phyloP scores from a whole-genome alignment of 2,888 invertebrate genomes.

The Epirrita christyi region DNA sequence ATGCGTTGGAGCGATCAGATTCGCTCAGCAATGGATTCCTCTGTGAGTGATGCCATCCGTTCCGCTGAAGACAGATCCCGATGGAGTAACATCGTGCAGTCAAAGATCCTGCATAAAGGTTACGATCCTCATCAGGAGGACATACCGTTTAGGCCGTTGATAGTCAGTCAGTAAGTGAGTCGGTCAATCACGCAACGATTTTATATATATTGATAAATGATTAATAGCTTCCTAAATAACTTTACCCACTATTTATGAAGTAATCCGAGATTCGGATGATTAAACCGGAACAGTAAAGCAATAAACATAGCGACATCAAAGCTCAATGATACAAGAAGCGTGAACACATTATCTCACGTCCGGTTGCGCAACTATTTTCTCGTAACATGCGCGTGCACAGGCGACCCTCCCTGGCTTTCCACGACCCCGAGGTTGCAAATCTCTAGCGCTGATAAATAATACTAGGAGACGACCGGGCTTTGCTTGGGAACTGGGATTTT shows the following conservation, averaged over 20 bases:
- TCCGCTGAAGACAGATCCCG: too few relatives aligned
- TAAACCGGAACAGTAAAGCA: conserved; percentile 2
- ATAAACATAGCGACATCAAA: conserved; percentile 5
- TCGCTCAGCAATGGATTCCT: too few relatives aligned
- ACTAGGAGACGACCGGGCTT: not conserved
- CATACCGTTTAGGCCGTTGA: too few relatives aligned
- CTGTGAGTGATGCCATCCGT: too few relatives aligned
- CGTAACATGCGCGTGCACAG: conserved; percentile 38
- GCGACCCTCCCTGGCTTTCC: conserved; percentile 56
- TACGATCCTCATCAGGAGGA: too few relatives aligned
- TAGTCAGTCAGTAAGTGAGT: too few relatives aligned
- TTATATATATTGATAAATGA: too few relatives aligned
- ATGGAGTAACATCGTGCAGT: too few relatives aligned
- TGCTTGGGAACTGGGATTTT: too few relatives aligned
- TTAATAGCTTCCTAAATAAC: not conserved
- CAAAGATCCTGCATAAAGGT: too few relatives aligned
- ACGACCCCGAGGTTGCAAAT: conserved; percentile 52
- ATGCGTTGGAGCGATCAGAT: too few relatives aligned
- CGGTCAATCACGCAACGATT: too few relatives aligned
- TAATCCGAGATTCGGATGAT: not conserved
- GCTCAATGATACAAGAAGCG: not conserved
- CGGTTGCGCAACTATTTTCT: conserved; percentile 29
- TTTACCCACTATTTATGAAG: not conserved
- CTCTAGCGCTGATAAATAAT: conserved; percentile 44
- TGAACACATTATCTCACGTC: conserved; percentile 18